Conservation (phyloP, 2,888 invertebrate genomes). For the Amphipoea oculea region DNA sequence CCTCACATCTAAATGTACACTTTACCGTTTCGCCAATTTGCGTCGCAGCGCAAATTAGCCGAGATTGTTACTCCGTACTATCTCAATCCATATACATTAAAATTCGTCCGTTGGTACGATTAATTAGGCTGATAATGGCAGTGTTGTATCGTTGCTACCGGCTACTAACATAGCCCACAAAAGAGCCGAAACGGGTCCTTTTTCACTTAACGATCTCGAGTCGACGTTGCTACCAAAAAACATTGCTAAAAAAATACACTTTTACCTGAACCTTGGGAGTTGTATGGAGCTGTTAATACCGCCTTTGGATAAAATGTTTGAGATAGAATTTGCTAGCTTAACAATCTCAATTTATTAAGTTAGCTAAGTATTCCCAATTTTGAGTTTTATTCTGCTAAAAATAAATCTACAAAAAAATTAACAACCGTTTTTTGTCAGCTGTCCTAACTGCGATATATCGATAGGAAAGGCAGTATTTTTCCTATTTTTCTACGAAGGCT, state of each 20-base stretch:
- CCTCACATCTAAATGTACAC: conserved; percentile 18
- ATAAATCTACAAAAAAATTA: neutral
- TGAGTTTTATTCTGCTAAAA: neutral
- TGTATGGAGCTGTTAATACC: conserved; percentile 74
- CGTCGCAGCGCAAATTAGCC: conserved; percentile 63
- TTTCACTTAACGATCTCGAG: conserved; percentile 85
- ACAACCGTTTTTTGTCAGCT: neutral
- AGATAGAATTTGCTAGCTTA: neutral
- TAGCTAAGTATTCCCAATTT: no score
- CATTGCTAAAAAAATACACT: conserved; percentile 80
- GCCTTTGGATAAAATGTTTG: neutral
- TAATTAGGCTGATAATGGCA: conserved; percentile 86
- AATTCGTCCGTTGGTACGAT: conserved; percentile 80
- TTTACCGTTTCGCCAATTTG: conserved; percentile 65
- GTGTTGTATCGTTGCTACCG: conserved; percentile 82
- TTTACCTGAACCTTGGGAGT: conserved; percentile 81
- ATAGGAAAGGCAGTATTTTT: neutral
- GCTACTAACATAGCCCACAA: conserved; percentile 79
- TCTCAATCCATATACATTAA: conserved; percentile 70
- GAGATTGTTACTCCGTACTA: conserved; percentile 63
- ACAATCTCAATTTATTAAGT: neutral
- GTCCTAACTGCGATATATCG: neutral
- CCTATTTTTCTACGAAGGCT: neutral
- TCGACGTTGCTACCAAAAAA: conserved; percentile 84
- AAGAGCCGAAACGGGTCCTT: conserved; percentile 87